Evolutionary conservation across 2,888 invertebrate genomes (phyloP), one percentile per base, ranked within the genome.

Genomic region (Trichogramma dendrolimi): DNA sequence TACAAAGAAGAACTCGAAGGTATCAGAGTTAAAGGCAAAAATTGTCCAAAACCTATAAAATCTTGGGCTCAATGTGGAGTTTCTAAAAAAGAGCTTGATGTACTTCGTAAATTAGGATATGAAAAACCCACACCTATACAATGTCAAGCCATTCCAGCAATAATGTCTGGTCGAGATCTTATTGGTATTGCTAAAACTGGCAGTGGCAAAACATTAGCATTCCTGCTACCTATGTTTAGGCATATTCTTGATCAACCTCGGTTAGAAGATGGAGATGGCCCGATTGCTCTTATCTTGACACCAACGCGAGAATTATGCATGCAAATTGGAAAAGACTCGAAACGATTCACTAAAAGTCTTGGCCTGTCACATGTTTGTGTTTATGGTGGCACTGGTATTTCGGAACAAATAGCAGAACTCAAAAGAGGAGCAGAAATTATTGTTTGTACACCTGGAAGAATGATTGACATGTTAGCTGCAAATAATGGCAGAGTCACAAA

Each of bases 111-210:
- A 81, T 84, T 90, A 62, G 87, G 87, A 62, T 99, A 95, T 80
- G 95, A 96, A 72, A 97, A 96, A 79, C 99, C 99, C 0, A 99
- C 99, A 1, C 98, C 99, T 0, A 99, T 99, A 73, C 99, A 99
- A 81, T 90, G 94, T 59, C 99, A 99, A 81, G 98, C 97, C 4
- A 93, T 99, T 73, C 94, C 94, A 4, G 93, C 94, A 40, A 93
- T 99, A 64, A 97, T 99, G 97, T 93, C 92, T 55, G 93, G 92
- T 68, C 87, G 97, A 62, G 97, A 99, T 81, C 83, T 99, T 64
- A 99, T 99, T 74, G 98, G 98, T 60, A 99, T 99, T 76, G 99
- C 99, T 2, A 99, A 99, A 82, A 99, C 99, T 0, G 98, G 98
- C 51, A 96, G 96, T 75, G 99, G 99, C 43, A 99, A 99, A 82